Percentiles rank a stretch among this genome's conserved stretches.
Conservation (phyloP, 2,888 invertebrate species). For the Sturmia bella region DNA sequence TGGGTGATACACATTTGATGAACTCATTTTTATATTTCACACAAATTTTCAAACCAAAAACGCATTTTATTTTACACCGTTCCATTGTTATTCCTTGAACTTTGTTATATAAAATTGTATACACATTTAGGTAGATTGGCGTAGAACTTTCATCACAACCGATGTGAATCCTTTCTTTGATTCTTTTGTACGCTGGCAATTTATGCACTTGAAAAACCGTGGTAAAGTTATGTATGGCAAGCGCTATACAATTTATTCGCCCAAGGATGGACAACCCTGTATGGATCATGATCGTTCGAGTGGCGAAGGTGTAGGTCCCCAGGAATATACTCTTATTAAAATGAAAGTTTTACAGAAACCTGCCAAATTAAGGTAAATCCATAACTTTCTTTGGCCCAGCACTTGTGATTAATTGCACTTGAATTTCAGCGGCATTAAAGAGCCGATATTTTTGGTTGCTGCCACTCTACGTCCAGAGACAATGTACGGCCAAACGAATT, state of each 20-base stretch:
- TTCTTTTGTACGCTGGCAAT: conserved; percentile 99
- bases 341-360: conserved; percentile 87
- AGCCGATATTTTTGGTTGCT: conserved; percentile 87
- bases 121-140: conserved; percentile 93
- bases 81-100: no score
- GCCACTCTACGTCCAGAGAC: conserved; percentile 99
- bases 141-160: conserved; percentile 98
- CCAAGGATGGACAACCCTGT: conserved; percentile 98
- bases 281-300: conserved; percentile 99
- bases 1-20: no score
- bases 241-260: conserved; percentile 97
- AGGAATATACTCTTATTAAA: conserved; percentile 98
- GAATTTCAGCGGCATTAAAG: conserved; percentile 74
- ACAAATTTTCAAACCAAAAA: no score
- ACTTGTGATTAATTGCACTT: not conserved
- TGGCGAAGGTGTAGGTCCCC: conserved; percentile 98
- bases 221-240: conserved; percentile 98
- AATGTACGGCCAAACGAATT: conserved; percentile 99
- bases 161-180: conserved; percentile 99
- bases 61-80: no score
- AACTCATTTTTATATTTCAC: no score
- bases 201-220: conserved; percentile 89
- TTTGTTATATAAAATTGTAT: no score
- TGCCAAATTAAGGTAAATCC: conserved; percentile 85
- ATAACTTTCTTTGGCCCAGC: not conserved